These are phyloP conservation scores for Pedicia rivosa DNA, from an alignment of 2,888 invertebrate genomes.

Conservation along the genomic window DNA sequence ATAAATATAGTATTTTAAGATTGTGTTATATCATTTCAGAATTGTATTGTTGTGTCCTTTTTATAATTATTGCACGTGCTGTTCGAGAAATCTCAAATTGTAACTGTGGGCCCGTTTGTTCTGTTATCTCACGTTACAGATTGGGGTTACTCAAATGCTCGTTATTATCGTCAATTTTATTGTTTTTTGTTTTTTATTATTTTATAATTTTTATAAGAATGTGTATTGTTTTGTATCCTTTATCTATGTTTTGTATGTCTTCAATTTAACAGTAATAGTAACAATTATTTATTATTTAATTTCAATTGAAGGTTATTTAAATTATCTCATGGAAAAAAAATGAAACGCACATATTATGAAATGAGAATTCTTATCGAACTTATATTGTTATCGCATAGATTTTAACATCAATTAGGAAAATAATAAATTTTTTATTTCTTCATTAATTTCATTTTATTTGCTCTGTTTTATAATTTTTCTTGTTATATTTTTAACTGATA, in stretches of 20 bases:
- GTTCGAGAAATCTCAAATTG: conserved; percentile 92
- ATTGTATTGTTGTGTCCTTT: no score
- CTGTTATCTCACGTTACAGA: conserved; percentile 29
- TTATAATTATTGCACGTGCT: conserved; percentile 26
- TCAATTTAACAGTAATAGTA: no score
- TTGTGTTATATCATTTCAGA: no score
- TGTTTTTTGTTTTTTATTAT: conserved; percentile 8
- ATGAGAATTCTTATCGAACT: no score
- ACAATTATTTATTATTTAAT: no score
- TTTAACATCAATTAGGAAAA: no score
- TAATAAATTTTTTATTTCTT: conserved; percentile 10
- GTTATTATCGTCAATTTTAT: conserved; percentile 18
- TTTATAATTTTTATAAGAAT: conserved; percentile 20
- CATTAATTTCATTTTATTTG: conserved; percentile 15
- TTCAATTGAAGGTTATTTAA: no score
- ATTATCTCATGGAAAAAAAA: neutral
- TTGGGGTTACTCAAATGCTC: conserved; percentile 28
- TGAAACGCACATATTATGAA: conserved; percentile 1
- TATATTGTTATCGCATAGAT: no score
- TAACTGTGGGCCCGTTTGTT: conserved; percentile 79
- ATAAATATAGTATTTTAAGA: no score
- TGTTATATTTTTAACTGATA: conserved; percentile 9
- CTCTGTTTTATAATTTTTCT: conserved; percentile 8
- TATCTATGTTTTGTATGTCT: no score
- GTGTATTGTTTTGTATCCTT: no score